phyloP scores from a whole-genome alignment of 2,113 vertebrate species.

The Dasyprocta punctata region DNA sequence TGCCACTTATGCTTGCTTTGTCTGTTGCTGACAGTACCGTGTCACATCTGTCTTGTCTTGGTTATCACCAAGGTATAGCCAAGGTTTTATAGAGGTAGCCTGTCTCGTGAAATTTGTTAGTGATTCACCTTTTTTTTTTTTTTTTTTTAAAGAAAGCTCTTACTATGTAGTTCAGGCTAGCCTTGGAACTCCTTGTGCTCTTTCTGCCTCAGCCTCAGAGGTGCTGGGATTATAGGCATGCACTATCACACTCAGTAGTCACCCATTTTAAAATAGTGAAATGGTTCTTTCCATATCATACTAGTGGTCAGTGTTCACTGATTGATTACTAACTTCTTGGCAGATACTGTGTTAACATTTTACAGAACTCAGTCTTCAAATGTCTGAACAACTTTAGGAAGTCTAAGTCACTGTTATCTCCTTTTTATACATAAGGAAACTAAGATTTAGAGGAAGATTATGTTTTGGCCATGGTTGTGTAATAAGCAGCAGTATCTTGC shows the following conservation, averaged over 20 bases:
- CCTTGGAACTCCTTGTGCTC: not conserved
- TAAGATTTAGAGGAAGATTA: not conserved
- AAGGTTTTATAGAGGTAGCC: not conserved
- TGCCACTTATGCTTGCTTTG: not conserved
- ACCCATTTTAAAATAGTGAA: not conserved
- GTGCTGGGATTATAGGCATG: not conserved
- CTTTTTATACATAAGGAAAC: not conserved
- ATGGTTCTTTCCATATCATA: not conserved
- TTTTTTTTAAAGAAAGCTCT: not conserved
- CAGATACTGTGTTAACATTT: not conserved
- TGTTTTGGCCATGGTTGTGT: not conserved
- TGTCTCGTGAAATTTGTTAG: not conserved
- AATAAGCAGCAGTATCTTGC: not conserved
- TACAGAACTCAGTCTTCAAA: not conserved
- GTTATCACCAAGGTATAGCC: not conserved
- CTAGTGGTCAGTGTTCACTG: not conserved
- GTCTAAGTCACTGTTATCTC: not conserved
- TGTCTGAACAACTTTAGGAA: not conserved
- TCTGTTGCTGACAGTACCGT: not conserved
- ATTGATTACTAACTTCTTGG: not conserved
- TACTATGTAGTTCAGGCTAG: not conserved
- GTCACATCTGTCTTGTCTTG: not conserved
- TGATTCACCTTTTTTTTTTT: not conserved
- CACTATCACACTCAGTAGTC: not conserved
- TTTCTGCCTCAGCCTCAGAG: not conserved